Evolutionary conservation across 2,113 vertebrate species (phyloP).

Genomic region (Bufo bufo): DNA sequence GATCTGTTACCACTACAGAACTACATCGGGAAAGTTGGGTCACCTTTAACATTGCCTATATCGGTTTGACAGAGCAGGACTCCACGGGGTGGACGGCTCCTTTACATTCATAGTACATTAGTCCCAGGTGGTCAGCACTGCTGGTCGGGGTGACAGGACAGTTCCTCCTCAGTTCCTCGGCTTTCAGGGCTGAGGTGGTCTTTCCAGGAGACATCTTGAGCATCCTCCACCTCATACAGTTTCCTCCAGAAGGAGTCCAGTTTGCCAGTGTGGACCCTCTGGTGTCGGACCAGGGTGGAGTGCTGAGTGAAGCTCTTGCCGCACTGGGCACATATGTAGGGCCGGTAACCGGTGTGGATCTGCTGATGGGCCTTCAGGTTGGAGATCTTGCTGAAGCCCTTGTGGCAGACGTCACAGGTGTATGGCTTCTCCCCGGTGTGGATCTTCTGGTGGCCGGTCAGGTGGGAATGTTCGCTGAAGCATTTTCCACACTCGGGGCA

Average conservation of each 20-base stretch:
- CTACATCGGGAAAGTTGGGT: no score
- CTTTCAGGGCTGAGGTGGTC: neutral
- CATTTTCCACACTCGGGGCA: constrained; percentile 44
- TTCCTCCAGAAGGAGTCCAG: constrained; percentile 44
- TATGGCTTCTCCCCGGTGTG: constrained; percentile 49
- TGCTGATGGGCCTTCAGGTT: constrained; percentile 55
- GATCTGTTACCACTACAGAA: no score
- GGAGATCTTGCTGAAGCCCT: constrained; percentile 54
- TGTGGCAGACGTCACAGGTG: constrained; percentile 42
- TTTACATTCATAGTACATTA: neutral
- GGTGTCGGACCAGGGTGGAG: constrained; percentile 48
- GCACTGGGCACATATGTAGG: constrained; percentile 34
- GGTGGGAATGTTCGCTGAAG: constrained; percentile 51
- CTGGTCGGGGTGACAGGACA: neutral
- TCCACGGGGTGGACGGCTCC: neutral
- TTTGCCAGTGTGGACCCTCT: constrained; percentile 34
- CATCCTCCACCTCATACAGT: neutral
- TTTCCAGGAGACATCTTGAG: constrained; percentile 11
- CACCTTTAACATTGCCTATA: no score
- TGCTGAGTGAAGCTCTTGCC: constrained; percentile 54
- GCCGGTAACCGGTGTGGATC: constrained; percentile 49
- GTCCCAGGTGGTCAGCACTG: neutral
- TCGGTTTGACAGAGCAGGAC: no score
- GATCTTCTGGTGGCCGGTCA: constrained; percentile 46
- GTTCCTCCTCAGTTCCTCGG: neutral